phyloP scores from a whole-genome alignment of 2,888 invertebrate genomes.

The Lottia gigantea region DNA sequence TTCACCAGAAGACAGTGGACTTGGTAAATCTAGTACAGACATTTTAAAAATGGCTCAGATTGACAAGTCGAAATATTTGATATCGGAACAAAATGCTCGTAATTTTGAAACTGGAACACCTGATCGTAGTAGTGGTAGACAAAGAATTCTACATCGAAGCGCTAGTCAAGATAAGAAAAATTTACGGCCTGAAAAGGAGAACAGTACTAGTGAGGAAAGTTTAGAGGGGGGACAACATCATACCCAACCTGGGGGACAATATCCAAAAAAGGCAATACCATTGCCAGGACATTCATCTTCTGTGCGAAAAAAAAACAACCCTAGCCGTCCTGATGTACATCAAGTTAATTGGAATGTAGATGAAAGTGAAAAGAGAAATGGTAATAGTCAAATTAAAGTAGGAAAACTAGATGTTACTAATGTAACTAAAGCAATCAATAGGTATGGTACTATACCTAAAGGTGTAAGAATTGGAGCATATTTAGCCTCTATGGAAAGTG shows the following conservation, averaged over 20 bases:
- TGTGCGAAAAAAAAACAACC: conserved; percentile 41
- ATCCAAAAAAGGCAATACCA: conserved; percentile 57
- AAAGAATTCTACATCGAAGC: conserved; percentile 21
- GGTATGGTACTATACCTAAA: conserved; percentile 96
- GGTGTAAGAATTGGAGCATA: conserved; percentile 96
- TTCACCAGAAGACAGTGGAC: conserved; percentile 43
- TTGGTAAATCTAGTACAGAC: conserved; percentile 50
- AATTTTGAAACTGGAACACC: conserved; percentile 40
- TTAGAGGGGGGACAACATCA: conserved; percentile 9
- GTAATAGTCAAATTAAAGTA: conserved; percentile 70
- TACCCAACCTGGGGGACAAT: conserved; percentile 31
- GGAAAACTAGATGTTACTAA: conserved; percentile 95
- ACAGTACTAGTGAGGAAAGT: conserved; percentile 14
- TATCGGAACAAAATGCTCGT: conserved; percentile 49
- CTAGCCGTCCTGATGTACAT: conserved; percentile 24
- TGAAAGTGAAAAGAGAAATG: conserved; percentile 36
- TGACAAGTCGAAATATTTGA: conserved; percentile 59
- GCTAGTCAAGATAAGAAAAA: conserved; percentile 16
- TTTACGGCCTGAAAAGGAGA: conserved; percentile 15
- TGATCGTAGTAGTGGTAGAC: conserved; percentile 44
- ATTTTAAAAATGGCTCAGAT: conserved; percentile 55
- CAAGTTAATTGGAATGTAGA: conserved; percentile 15
- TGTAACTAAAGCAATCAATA: conserved; percentile 87
- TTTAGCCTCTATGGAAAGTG: conserved; percentile 81
- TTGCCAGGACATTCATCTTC: conserved; percentile 51